Conservation (phyloP, 1,140 invertebrate genomes). For the Paraescarpia echinospica region DNA sequence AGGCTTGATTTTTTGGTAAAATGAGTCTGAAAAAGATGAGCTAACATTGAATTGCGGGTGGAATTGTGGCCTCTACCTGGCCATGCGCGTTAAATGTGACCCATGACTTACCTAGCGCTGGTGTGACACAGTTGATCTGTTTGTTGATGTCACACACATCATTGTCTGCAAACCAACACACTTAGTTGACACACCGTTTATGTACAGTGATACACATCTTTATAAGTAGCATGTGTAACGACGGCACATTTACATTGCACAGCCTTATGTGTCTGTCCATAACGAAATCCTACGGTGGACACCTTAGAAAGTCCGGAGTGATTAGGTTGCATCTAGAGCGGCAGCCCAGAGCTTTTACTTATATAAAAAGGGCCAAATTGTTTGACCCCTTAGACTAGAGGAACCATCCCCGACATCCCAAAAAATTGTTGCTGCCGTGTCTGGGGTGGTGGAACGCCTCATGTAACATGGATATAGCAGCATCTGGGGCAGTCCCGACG, state of each 20-base stretch:
- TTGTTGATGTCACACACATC: background rate
- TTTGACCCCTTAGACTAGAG: no score
- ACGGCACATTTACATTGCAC: background rate
- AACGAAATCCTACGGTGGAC: background rate
- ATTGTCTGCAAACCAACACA: background rate
- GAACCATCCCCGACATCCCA: no score
- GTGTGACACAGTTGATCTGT: background rate
- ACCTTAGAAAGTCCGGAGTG: no score
- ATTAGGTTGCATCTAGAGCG: no score
- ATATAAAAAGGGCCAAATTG: no score
- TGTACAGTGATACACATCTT: background rate
- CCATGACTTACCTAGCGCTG: background rate
- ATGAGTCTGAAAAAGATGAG: background rate
- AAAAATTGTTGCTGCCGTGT: no score
- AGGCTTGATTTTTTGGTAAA: background rate
- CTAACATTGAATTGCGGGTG: background rate
- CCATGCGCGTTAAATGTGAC: no score
- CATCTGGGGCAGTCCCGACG: no score
- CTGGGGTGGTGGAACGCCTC: no score
- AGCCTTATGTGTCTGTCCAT: background rate
- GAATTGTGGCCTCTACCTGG: background rate
- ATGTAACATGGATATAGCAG: no score
- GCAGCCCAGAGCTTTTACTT: no score
- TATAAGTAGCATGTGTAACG: background rate
- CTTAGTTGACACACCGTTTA: background rate